phyloP scores from a whole-genome alignment of 2,888 invertebrate species.

The Nymphalis c-album region DNA sequence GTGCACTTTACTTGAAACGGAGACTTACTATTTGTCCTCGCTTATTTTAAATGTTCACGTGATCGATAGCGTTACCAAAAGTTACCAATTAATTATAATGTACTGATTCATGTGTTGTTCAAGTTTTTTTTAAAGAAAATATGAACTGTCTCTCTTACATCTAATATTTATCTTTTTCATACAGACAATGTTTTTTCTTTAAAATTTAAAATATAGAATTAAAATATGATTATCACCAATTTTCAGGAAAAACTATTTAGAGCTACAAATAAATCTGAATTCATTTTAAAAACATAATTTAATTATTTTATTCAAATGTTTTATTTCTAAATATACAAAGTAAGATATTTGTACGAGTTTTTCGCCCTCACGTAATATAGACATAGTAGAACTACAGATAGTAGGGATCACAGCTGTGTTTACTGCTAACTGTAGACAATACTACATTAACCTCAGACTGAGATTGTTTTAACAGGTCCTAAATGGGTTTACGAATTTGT shows the following conservation, averaged over 20 bases:
- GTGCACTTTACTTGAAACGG: slow-evolving; percentile 63
- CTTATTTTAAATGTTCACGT: neutral
- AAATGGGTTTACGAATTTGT: slow-evolving; percentile 63
- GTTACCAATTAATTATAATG: too few relatives aligned
- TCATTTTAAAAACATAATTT: neutral
- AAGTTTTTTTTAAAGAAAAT: too few relatives aligned
- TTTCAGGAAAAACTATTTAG: too few relatives aligned
- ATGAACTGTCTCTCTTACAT: too few relatives aligned
- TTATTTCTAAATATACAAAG: neutral
- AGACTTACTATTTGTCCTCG: slow-evolving; percentile 50
- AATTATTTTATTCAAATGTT: too few relatives aligned
- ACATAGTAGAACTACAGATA: neutral
- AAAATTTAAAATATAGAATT: neutral
- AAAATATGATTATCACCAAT: too few relatives aligned
- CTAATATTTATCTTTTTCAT: too few relatives aligned
- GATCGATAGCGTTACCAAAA: too few relatives aligned
- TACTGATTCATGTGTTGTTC: too few relatives aligned
- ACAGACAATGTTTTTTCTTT: neutral
- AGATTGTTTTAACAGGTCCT: slow-evolving; percentile 64
- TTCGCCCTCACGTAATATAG: neutral
- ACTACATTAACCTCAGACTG: slow-evolving; percentile 54
- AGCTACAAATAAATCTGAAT: too few relatives aligned
- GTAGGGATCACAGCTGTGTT: slow-evolving; percentile 37
- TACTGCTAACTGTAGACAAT: slow-evolving; percentile 38
- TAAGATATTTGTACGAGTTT: neutral